Percentiles rank a stretch among this genome's conserved stretches.
Conservation (phyloP, 2,888 invertebrate genomes). For the Ferdinandea cuprea region DNA sequence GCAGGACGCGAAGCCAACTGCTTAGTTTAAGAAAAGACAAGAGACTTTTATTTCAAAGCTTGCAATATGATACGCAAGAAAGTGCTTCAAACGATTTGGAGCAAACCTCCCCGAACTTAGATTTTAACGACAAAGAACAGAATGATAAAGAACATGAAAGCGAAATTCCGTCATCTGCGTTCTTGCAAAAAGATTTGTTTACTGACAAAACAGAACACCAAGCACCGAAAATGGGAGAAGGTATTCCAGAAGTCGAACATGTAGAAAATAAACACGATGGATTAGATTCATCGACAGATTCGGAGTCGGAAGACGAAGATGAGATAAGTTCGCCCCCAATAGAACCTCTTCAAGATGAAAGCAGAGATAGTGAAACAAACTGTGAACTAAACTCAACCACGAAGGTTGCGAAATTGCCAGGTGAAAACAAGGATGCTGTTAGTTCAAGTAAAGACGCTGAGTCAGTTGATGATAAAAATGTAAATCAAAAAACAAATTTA, state of each 20-base stretch:
- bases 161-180: background rate
- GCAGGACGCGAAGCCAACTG: slow-evolving; percentile 5
- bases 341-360: slow-evolving; percentile 56
- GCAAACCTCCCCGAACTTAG: background rate
- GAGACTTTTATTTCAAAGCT: background rate
- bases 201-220: background rate
- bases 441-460: background rate
- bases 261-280: background rate
- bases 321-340: slow-evolving; percentile 70
- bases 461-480: background rate
- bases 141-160: slow-evolving; percentile 6
- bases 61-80: slow-evolving; percentile 38
- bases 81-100: slow-evolving; percentile 38
- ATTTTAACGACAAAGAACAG: background rate
- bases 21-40: background rate
- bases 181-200: background rate
- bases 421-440: background rate
- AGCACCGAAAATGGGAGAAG: background rate
- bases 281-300: slow-evolving; percentile 26
- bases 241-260: background rate
- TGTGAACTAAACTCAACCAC: background rate
- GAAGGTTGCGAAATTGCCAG: background rate
- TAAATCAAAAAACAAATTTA: background rate
- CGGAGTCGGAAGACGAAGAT: slow-evolving; percentile 62
- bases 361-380: slow-evolving; percentile 17